Conservation (phyloP, 2,797 vertebrate species). For the Tapirus indicus region DNA sequence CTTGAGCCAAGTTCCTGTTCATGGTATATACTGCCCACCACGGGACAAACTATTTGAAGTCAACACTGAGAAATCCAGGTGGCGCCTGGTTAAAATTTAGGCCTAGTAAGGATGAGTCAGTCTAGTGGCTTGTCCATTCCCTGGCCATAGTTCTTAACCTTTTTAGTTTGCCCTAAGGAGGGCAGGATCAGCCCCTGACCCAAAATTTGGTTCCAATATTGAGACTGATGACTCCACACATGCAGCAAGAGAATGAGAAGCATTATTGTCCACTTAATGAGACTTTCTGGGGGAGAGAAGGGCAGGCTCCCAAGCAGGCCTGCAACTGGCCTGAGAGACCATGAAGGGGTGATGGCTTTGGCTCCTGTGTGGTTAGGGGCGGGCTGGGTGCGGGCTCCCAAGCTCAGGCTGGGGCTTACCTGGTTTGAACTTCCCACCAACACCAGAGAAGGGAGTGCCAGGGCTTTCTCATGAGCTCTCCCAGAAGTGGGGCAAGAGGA, state of each 20-base stretch:
- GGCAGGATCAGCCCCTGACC: neutral
- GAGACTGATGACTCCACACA: neutral
- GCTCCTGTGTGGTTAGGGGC: neutral
- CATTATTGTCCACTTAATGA: neutral
- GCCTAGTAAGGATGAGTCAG: neutral
- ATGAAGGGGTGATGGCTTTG: neutral
- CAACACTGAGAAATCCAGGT: neutral
- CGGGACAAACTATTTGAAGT: neutral
- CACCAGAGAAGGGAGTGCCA: neutral
- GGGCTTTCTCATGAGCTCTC: neutral
- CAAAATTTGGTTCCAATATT: neutral
- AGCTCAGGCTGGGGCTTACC: neutral
- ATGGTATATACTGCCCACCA: accelerated
- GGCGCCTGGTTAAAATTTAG: too few species aligned
- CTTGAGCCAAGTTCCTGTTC: neutral
- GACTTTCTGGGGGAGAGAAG: neutral
- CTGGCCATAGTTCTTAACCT: neutral
- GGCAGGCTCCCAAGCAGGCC: neutral
- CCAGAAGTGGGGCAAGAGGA: neutral
- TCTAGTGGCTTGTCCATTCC: neutral
- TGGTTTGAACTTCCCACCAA: neutral
- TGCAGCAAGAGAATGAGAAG: neutral
- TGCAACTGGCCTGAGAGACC: neutral
- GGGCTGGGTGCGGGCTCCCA: neutral
- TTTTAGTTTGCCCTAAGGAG: neutral